phyloP scores from a whole-genome alignment of 2,113 vertebrate genomes.

The Albula goreensis region DNA sequence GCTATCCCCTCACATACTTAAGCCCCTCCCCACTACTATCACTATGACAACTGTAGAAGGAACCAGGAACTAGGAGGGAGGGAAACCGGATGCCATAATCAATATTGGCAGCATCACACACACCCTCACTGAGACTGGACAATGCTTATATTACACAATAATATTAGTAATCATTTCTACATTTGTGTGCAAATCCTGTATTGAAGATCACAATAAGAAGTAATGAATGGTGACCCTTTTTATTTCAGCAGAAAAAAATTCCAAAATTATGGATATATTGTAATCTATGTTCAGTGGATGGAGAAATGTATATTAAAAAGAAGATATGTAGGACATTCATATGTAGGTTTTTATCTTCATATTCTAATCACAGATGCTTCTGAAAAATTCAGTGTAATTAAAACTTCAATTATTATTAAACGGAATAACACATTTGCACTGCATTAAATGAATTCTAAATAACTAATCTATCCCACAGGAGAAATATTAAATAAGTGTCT shows the following conservation, averaged over 20 bases:
- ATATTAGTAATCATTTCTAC: not conserved
- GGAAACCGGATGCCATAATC: not conserved
- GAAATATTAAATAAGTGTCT: too few species aligned
- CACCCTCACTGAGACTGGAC: not conserved
- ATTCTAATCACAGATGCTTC: too few species aligned
- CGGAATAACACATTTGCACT: too few species aligned
- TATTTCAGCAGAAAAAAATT: not conserved
- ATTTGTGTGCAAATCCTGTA: not conserved
- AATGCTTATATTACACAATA: slow-evolving; percentile 5
- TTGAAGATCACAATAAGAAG: not conserved
- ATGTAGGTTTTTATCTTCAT: too few species aligned
- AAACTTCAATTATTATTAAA: too few species aligned
- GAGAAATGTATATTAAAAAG: too few species aligned
- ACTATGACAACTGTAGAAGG: not conserved
- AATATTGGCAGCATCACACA: not conserved
- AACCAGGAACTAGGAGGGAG: not conserved
- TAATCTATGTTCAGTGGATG: too few species aligned
- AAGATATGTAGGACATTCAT: too few species aligned
- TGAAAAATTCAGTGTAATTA: too few species aligned
- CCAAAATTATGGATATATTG: too few species aligned
- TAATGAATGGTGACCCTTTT: not conserved
- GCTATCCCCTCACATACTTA: not conserved
- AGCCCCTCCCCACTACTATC: not conserved
- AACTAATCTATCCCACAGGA: too few species aligned
- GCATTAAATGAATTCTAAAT: too few species aligned